phyloP scores from a whole-genome alignment of 2,797 vertebrate species.

The Apodemus agrarius region DNA sequence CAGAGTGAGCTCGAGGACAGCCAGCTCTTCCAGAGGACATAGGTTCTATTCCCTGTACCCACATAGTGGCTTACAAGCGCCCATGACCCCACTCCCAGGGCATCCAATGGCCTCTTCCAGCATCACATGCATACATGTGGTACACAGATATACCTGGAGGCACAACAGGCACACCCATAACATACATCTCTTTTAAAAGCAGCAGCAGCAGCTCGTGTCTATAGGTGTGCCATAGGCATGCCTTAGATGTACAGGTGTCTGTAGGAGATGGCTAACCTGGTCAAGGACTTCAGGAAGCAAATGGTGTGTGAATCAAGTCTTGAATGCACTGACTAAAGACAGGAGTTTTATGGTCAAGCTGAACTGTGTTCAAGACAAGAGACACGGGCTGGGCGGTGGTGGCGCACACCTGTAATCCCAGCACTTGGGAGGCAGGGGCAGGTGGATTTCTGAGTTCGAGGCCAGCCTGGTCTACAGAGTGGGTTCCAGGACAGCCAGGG shows the following conservation, averaged over 20 bases:
- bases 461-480: no score
- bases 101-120: not conserved
- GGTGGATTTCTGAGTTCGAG: no score
- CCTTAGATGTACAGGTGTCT: not conserved
- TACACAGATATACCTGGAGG: not conserved
- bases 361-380: not conserved
- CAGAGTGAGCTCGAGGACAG: no score
- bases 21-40: not conserved
- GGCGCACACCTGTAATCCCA: no score
- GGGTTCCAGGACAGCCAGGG: no score
- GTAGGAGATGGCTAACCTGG: not conserved
- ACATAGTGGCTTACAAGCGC: not conserved
- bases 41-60: not conserved
- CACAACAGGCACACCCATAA: not conserved
- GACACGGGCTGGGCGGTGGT: no score
- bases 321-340: not conserved
- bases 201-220: not conserved
- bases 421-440: no score
- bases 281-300: constrained; percentile 1
- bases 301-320: constrained; percentile 7
- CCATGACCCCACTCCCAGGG: not conserved
- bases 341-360: not conserved
- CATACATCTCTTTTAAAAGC: not conserved
- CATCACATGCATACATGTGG: not conserved
- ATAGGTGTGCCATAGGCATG: not conserved